These are phyloP conservation scores for Brachionus asplanchnoidis DNA, from an alignment of 1,140 invertebrate species.

Conservation along the genomic window DNA sequence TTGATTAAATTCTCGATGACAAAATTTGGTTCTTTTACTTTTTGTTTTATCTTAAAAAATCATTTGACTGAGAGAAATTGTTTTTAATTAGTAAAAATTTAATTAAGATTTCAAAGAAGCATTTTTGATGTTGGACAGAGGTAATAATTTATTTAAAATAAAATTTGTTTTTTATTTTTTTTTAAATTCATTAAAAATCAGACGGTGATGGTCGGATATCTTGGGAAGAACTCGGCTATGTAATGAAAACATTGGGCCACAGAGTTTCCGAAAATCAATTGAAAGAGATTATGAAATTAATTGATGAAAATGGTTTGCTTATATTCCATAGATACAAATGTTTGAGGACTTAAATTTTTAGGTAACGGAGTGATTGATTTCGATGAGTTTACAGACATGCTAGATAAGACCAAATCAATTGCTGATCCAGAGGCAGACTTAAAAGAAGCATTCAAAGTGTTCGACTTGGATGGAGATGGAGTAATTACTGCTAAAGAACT, in stretches of 20 bases:
- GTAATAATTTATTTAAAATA: neutral
- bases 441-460: slow-evolving; percentile 41
- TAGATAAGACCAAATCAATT: slow-evolving; percentile 29
- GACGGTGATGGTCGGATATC: slow-evolving; percentile 37
- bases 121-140: slow-evolving; percentile 41
- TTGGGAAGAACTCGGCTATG: slow-evolving; percentile 37
- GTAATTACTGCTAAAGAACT: slow-evolving; percentile 34
- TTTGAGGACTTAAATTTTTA: neutral
- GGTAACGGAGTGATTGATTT: slow-evolving; percentile 41
- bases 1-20: too few relatives aligned
- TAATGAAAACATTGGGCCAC: slow-evolving; percentile 38
- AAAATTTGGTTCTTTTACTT: too few relatives aligned
- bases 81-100: neutral
- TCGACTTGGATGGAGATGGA: slow-evolving; percentile 42
- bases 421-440: slow-evolving; percentile 41
- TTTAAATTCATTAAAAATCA: neutral
- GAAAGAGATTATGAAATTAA: slow-evolving; percentile 39
- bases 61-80: neutral
- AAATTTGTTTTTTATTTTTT: neutral
- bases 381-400: slow-evolving; percentile 42
- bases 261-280: slow-evolving; percentile 30
- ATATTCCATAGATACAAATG: neutral
- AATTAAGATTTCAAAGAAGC: slow-evolving; percentile 37
- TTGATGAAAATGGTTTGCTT: slow-evolving; percentile 18
- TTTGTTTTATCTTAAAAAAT: neutral